Evolutionary conservation across 2,797 vertebrate species (phyloP), one percentile per base, ranked within the genome.

Genomic region (Choloepus didactylus): DNA sequence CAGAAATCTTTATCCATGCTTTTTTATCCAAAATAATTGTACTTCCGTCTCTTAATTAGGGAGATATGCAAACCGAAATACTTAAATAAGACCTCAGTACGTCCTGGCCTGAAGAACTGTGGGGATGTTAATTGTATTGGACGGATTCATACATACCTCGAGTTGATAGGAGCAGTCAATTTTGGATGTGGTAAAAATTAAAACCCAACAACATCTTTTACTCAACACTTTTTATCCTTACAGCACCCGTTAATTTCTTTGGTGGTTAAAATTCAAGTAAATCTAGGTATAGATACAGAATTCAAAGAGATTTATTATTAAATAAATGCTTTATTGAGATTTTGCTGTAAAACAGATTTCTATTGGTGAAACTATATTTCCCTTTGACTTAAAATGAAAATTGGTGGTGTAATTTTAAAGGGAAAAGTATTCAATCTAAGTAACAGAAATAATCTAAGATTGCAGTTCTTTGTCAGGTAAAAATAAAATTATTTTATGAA

Each of bases 111-210:
- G 82, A 99, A 99, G 99, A 99, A 99, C 98, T 99, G 99, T 3
- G 99, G 99, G 0, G 99, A 99, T 2, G 99, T 99, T 56, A 99
- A 99, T 99, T 99, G 99, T 97, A 99, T 99, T 29, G 99, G 99
- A 83, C 98, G 99, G 85, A 99, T 99, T 97, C 99, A 99, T 98
- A 99, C 99, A 0, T 99, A 99, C 98, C 97, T 99, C 98, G 99
- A 99, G 89, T 98, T 99, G 88, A 99, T 99, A 54, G 99, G 99
- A 93, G 99, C 99, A 9, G 99, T 99, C 98, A 99, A 99, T 98
- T 99, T 99, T 56, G 99, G 98, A 98, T 99, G 99, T 95, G 99
- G 99, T 99, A 99, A 99, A 96, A 95, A 97, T 92, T 94, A 96
- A 97, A 97, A 88, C 35, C 76, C 90, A 94, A 87, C 87, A 94